phyloP scores from a whole-genome alignment of 2,888 invertebrate genomes.

The Apotomis turbidana region DNA sequence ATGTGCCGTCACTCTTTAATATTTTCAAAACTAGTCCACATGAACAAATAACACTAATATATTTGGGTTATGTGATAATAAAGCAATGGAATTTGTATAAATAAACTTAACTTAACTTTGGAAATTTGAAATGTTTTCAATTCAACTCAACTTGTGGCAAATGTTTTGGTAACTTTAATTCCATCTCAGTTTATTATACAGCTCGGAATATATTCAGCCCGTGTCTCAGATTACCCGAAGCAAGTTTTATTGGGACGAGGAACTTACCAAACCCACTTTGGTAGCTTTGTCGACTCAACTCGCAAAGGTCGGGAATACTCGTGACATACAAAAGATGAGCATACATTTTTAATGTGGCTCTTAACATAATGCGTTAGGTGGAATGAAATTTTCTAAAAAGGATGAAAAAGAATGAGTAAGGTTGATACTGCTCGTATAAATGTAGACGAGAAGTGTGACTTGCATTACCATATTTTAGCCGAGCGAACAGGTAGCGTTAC shows the following conservation, averaged over 20 bases:
- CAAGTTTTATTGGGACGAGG: conserved; percentile 60
- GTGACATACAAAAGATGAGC: conserved; percentile 52
- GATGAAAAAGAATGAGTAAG: conserved; percentile 36
- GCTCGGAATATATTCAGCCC: conserved; percentile 46
- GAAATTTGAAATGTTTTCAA: no score
- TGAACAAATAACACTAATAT: no score
- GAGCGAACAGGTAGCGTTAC: conserved; percentile 1
- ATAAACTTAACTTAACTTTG: no score
- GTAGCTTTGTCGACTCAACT: conserved; percentile 45
- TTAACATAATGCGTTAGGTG: conserved; percentile 46
- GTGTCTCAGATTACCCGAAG: conserved; percentile 53
- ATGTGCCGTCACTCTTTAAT: no score
- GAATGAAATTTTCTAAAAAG: conserved; percentile 43
- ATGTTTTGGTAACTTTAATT: conserved; percentile 17
- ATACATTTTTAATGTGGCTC: conserved; percentile 59
- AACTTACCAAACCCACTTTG: conserved; percentile 54
- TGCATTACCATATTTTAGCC: conserved; percentile 30
- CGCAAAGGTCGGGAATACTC: conserved; percentile 40
- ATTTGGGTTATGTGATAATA: no score
- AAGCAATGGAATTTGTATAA: no score
- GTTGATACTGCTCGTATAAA: conserved; percentile 29
- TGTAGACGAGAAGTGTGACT: conserved; percentile 32
- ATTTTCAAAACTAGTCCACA: no score
- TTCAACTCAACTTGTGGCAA: neutral
- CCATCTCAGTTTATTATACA: conserved; percentile 22